phyloP scores from a whole-genome alignment of 2,113 vertebrate species.

The Mormyrus iriodes region DNA sequence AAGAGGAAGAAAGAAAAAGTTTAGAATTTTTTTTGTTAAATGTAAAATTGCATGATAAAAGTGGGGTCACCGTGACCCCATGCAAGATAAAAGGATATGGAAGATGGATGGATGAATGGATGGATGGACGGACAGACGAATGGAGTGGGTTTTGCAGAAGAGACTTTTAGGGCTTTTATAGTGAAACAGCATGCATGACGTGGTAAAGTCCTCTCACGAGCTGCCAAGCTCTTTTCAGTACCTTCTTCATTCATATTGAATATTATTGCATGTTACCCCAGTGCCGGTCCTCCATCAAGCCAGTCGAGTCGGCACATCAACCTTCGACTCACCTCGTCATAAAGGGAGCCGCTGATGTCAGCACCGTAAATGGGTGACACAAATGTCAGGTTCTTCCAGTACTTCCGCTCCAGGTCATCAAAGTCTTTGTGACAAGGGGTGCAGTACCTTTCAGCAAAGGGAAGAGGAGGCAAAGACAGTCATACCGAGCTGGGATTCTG shows the following conservation, averaged over 20 bases:
- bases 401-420: conserved; percentile 93
- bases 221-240: no score
- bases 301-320: neutral
- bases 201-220: neutral
- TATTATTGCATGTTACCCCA: neutral
- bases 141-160: neutral
- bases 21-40: neutral
- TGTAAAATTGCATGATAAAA: neutral
- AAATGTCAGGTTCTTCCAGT: conserved; percentile 98
- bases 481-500: neutral
- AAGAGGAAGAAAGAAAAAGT: neutral
- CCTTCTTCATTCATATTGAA: neutral
- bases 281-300: no score
- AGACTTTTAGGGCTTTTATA: neutral
- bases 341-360: conserved; percentile 90
- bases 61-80: neutral
- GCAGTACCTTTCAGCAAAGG: conserved; percentile 70
- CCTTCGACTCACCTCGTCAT: conserved; percentile 75
- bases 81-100: neutral
- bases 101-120: neutral
- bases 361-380: conserved; percentile 94
- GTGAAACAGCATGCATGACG: neutral
- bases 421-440: conserved; percentile 93
- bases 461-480: neutral
- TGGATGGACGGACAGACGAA: neutral